A percentile compares a stretch with the other conserved stretches of the same genome.
Evolutionary conservation across 2,888 invertebrate species (phyloP).

Genomic region (Spilosoma lubricipeda): DNA sequence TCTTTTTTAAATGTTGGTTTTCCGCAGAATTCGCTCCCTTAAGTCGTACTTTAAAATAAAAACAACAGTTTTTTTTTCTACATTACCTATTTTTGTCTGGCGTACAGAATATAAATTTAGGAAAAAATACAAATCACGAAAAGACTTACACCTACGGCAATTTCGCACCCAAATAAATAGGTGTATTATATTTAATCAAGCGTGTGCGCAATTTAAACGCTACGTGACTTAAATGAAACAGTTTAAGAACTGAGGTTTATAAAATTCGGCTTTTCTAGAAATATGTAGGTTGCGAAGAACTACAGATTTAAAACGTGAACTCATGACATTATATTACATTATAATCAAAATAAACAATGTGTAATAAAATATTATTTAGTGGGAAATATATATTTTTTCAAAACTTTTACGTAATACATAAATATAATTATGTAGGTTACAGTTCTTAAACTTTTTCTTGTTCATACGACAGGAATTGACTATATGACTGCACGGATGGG

Average conservation of each 20-base stretch:
- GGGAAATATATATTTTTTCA: too few species aligned
- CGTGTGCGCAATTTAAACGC: conserved; percentile 45
- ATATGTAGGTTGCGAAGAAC: not conserved
- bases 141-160: not conserved
- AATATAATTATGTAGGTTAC: too few species aligned
- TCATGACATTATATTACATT: not conserved
- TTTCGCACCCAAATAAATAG: conserved; percentile 33
- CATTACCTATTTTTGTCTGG: not conserved
- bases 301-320: not conserved
- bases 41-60: not conserved
- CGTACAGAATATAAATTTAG: not conserved
- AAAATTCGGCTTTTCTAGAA: not conserved
- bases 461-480: too few species aligned
- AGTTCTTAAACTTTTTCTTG: too few species aligned
- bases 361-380: not conserved
- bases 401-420: too few species aligned
- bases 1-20: too few species aligned
- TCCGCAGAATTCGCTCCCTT: too few species aligned
- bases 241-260: conserved; percentile 35
- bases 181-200: conserved; percentile 33
- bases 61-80: not conserved
- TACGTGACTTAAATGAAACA: conserved; percentile 33
- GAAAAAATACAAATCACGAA: not conserved
- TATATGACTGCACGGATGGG: too few species aligned
- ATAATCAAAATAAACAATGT: not conserved